Base-by-base conservation (phyloP, 2,888 invertebrate species). In the Chrysodeixis includens region DNA sequence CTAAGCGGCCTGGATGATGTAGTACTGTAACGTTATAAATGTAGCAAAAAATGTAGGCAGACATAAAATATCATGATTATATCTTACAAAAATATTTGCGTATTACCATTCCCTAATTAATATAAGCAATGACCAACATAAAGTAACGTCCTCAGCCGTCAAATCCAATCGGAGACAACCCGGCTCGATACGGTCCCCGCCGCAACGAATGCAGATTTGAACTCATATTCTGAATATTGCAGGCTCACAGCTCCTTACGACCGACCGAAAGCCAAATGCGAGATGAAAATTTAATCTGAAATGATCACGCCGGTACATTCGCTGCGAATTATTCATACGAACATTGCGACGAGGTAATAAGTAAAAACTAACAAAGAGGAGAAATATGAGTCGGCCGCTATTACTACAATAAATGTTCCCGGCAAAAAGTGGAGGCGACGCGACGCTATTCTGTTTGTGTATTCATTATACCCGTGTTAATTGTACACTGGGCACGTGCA, bases 351-450 rank as follows among this genome's bases (percentile, higher is more conserved):
- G 81, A 69, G 75, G 78, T 81, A 72, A 79, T 78, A 79, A 81
- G 79, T 91, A 90, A 90, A 92, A 91, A 90, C 88, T 89, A 92
- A 91, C 86, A 88, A 87, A 88, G 85, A 83, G 77, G 76, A 71
- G 83, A 88, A 88, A 89, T 90, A 91, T 90, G 91, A 91, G 88
- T 83, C 83, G 88, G 83, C 84, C 86, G 85, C 86, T 84, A 85
- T 88, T 90, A 88, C 89, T 90, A 90, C 90, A 89, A 90, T 90
- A 89, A 91, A 90, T 88, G 88, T 88, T 83, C 78, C 66, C 83
- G 70, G 78, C 83, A 87, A 87, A 86, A 86, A 84, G 78, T 78
- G 68, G 60, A 56, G 57, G 52, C 53, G 35, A 44, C n/a, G 52
- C 20, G 69, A 32, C 76, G 59, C n/a, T 67, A 74, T 74, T 77